A percentile compares a stretch with the other conserved stretches of the same genome.
Conservation (phyloP, 1,140 invertebrate genomes). For the Drosophila teissieri region DNA sequence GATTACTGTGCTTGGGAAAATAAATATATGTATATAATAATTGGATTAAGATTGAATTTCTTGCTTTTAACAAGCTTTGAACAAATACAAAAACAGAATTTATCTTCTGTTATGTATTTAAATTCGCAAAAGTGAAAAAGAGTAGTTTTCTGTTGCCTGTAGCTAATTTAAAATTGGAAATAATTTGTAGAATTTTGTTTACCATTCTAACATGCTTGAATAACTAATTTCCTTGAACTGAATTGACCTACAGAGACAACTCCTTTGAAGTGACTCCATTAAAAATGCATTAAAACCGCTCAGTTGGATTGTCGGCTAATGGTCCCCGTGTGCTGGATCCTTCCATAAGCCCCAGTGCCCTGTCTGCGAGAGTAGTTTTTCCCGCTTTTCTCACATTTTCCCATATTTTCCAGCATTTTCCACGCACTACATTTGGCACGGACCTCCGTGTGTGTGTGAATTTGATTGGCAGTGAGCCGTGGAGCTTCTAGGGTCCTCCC, state of each 20-base stretch:
- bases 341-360: neutral
- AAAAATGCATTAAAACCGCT: slow-evolving; percentile 39
- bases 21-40: no score
- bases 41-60: neutral
- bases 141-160: no score
- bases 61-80: neutral
- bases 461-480: slow-evolving; percentile 39
- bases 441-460: slow-evolving; percentile 28
- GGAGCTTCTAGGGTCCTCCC: slow-evolving; percentile 11
- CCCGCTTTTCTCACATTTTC: slow-evolving; percentile 25
- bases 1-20: slow-evolving; percentile 3
- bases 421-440: slow-evolving; percentile 28
- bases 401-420: slow-evolving; percentile 30
- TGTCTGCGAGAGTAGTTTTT: slow-evolving; percentile 6
- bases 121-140: no score
- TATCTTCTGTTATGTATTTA: no score
- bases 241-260: slow-evolving; percentile 7
- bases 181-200: neutral
- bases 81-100: neutral
- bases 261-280: neutral
- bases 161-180: no score
- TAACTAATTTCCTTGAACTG: slow-evolving; percentile 5
- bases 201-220: neutral
- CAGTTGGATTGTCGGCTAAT: slow-evolving; percentile 18
- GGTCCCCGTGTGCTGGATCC: slow-evolving; percentile 18